Evolutionary conservation across 2,888 invertebrate species (phyloP), one percentile per base, ranked within the genome.

Genomic region (Drosophila hawaiiensis): DNA sequence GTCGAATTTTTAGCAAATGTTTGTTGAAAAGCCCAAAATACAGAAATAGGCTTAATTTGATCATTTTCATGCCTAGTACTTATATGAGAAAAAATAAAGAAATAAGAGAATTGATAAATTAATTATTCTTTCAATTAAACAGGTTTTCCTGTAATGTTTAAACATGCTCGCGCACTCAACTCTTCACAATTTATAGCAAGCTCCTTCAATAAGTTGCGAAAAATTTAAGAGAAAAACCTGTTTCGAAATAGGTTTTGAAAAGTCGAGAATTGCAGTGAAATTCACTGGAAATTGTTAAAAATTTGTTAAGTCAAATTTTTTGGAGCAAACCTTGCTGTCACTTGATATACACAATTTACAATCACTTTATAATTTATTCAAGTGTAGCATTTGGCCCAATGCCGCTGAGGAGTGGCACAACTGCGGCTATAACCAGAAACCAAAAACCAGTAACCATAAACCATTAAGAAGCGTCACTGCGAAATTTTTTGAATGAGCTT

Each of bases 401-500:
- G 52, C 52, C 25, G 28, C 29, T 14, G 63, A 53, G 28, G 6
- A n/a, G 31, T 39, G 55, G n/a, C 49, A n/a, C 39, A 56, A 31
- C 64, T 77, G 41, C 22, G 63, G 29, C 29, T 41, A 53, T 50
- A 63, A 22, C 29, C 64, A 49, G 54, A 12, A 59, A 50, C 65
- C 72, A 60, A 47, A 47, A 25, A 9, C 25, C 47, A 47, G 25
- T 47, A 25, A 25, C 22, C 47, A 47, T 22, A n/a, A 61, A 63
- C 68, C 75, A 62, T 68, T 61, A 66, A 60, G 55, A 66, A 50
- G 50, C 33, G 16, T 41, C 33, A 52, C 54, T 60, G 53, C 9
- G 35, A 37, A 63, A 61, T 54, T 53, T 61, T 58, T 49, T 43
- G 50, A 74, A 73, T 73, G 68, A 67, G 73, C 80, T 83, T 69